A percentile compares a stretch with the other conserved stretches of the same genome.
Conservation (phyloP, 2,888 invertebrate species). For the Helleia helle region DNA sequence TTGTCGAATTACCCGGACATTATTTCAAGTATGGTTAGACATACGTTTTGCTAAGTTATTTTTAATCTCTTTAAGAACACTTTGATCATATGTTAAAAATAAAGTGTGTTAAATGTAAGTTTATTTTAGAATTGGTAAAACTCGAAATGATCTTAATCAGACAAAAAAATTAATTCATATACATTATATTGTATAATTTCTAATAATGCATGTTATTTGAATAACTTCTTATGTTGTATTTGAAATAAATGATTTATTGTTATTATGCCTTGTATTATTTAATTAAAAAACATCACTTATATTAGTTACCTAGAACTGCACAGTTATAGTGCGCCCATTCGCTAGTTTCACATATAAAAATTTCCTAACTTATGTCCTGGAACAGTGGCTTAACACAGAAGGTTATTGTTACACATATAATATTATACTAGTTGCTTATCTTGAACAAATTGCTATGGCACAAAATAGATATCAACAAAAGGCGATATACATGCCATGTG, state of each 20-base stretch:
- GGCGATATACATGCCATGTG: no score
- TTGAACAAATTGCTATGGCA: no score
- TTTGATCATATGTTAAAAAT: constrained; percentile 23
- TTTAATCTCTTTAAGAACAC: constrained; percentile 15
- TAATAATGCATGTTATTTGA: constrained; percentile 26
- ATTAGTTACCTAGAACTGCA: no score
- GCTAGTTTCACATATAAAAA: no score
- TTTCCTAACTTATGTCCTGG: no score
- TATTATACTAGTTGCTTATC: no score
- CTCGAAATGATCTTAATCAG: constrained; percentile 19
- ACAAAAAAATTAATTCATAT: constrained; percentile 21
- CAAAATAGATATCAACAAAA: no score
- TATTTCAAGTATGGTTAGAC: constrained; percentile 21
- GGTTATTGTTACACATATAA: no score
- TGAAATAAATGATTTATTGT: constrained; percentile 23
- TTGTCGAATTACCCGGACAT: constrained; percentile 20
- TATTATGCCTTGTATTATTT: constrained; percentile 1
- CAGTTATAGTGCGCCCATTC: no score
- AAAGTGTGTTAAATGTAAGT: constrained; percentile 14
- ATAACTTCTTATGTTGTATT: constrained; percentile 25
- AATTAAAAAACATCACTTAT: no score
- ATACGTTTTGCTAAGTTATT: constrained; percentile 17
- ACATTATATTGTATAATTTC: constrained; percentile 13
- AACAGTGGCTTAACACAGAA: no score
- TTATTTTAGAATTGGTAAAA: constrained; percentile 4